Evolutionary conservation across 2,888 invertebrate species (phyloP).

Genomic region (Heliconius erato): DNA sequence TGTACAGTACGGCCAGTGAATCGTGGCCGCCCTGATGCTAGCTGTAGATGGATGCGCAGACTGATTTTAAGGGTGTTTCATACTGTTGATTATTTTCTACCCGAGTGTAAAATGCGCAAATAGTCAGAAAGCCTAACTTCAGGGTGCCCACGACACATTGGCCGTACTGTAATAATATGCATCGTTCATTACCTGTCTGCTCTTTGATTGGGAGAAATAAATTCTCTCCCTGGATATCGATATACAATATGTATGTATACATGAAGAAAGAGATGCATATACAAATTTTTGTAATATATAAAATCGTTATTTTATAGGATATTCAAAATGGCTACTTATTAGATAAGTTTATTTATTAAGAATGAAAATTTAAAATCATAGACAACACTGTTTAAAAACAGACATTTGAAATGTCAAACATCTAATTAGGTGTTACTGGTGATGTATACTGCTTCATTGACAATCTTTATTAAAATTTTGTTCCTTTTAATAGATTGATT

Average conservation of each 20-base stretch:
- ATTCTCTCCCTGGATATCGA: neutral
- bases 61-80: neutral
- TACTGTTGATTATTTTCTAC: neutral
- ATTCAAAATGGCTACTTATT: neutral
- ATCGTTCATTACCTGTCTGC: conserved; percentile 58
- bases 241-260: neutral
- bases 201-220: conserved; percentile 21
- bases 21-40: neutral
- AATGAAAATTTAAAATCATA: conserved; percentile 2
- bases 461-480: neutral
- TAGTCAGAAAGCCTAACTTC: neutral
- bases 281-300: neutral
- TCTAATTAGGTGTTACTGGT: neutral
- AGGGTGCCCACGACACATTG: neutral
- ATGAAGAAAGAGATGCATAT: conserved; percentile 1
- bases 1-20: neutral
- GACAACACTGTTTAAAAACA: conserved; percentile 13
- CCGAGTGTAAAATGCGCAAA: neutral
- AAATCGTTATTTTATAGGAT: conserved; percentile 14
- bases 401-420: conserved; percentile 17
- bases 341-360: neutral
- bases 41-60: neutral
- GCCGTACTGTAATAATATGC: conserved; percentile 27
- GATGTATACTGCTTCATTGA: neutral
- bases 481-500: neutral